phyloP scores from a whole-genome alignment of 2,888 invertebrate genomes.

The Caenorhabditis macrosperma region DNA sequence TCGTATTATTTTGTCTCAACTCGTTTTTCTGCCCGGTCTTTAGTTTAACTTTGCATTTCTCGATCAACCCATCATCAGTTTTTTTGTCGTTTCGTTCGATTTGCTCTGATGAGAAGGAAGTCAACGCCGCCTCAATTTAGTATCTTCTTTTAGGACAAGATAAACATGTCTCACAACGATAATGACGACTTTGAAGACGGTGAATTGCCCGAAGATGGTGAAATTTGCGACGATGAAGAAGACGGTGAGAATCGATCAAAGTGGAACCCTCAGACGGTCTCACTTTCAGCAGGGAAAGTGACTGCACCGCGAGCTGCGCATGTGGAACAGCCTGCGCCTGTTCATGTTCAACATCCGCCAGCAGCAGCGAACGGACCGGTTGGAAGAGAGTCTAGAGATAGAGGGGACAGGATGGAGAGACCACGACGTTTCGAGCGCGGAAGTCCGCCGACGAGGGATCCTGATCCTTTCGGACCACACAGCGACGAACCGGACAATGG shows the following conservation, averaged over 20 bases:
- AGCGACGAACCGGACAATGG: slow-evolving; percentile 36
- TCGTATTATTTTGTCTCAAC: too few relatives aligned
- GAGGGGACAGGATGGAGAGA: neutral
- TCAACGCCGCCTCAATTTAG: neutral
- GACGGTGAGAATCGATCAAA: slow-evolving; percentile 41
- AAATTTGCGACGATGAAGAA: slow-evolving; percentile 78
- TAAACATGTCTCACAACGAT: slow-evolving; percentile 60
- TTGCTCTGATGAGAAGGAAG: neutral
- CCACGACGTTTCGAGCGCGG: slow-evolving; percentile 25
- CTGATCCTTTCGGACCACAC: slow-evolving; percentile 56
- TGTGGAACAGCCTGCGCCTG: neutral
- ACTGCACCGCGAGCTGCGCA: neutral
- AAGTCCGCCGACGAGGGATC: slow-evolving; percentile 32
- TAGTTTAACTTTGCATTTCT: neutral
- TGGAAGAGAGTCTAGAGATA: slow-evolving; percentile 7
- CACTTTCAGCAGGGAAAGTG: neutral
- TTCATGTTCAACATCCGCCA: neutral
- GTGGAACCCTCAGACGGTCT: neutral
- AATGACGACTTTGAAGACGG: slow-evolving; percentile 74
- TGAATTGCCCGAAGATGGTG: slow-evolving; percentile 79
- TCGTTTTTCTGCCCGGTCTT: neutral
- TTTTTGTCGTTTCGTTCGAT: neutral
- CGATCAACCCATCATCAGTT: neutral
- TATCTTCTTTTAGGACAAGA: slow-evolving; percentile 22
- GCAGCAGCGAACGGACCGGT: neutral